These are phyloP conservation scores for Eilema griseolum DNA, from an alignment of 2,888 invertebrate species.

Conservation along the genomic window DNA sequence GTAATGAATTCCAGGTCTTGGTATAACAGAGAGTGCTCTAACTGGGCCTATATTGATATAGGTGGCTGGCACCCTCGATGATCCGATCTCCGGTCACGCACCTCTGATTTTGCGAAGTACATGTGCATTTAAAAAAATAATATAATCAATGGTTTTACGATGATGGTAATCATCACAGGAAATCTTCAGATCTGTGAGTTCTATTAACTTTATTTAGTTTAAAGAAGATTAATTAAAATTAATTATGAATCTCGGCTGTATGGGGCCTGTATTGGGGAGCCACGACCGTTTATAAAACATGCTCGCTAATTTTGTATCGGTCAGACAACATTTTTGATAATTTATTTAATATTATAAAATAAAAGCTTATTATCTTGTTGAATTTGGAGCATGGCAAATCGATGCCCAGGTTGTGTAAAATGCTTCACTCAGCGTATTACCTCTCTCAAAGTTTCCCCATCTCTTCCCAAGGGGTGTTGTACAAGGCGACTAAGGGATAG, in stretches of 20 bases:
- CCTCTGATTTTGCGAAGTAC: not conserved
- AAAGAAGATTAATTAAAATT: slow-evolving; percentile 2
- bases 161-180: not conserved
- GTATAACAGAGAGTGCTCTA: not conserved
- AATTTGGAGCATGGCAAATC: not conserved
- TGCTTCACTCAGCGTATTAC: not conserved
- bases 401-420: not conserved
- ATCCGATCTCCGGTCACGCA: not conserved
- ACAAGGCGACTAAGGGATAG: too few species aligned
- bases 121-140: not conserved
- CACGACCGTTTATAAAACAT: not conserved
- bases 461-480: too few species aligned
- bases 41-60: not conserved
- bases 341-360: too few species aligned
- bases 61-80: not conserved
- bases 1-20: too few species aligned
- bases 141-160: not conserved
- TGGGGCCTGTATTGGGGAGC: slow-evolving; percentile 7
- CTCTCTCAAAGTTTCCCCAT: too few species aligned
- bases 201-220: not conserved
- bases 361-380: not conserved
- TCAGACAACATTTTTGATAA: not conserved
- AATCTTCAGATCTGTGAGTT: not conserved
- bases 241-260: not conserved
- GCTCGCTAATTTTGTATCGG: not conserved